phyloP scores from a whole-genome alignment of 2,888 invertebrate genomes.

The Andrena haemorrhoa region DNA sequence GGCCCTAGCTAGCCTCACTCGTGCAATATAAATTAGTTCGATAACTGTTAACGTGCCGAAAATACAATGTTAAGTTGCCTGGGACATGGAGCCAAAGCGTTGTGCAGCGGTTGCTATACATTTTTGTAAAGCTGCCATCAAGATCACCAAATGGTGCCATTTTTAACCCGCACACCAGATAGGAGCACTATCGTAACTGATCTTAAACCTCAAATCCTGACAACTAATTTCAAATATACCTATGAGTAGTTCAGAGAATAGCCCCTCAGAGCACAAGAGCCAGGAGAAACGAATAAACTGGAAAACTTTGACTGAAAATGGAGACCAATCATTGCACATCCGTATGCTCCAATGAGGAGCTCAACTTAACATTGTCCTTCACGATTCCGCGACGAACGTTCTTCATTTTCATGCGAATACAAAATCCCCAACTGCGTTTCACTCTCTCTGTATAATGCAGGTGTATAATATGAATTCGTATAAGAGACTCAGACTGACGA shows the following conservation, averaged over 20 bases:
- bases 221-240: not conserved
- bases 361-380: constrained; percentile 3
- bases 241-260: not conserved
- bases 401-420: constrained; percentile 6
- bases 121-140: not conserved
- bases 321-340: not conserved
- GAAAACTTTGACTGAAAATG: not conserved
- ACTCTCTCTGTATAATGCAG: constrained; percentile 29
- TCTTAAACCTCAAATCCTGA: not conserved
- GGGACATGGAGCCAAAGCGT: not conserved
- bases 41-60: not conserved
- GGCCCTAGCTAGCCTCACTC: not conserved
- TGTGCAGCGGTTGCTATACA: not conserved
- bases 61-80: not conserved
- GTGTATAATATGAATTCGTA: constrained; percentile 42
- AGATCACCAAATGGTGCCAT: not conserved
- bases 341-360: not conserved
- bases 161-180: too few relatives aligned
- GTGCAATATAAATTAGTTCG: not conserved
- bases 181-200: too few relatives aligned
- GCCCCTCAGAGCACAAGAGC: too few relatives aligned
- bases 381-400: constrained; percentile 11
- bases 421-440: constrained; percentile 48
- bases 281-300: not conserved
- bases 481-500: constrained; percentile 43